Conservation (phyloP, 53 echinoderm and acorn worm genomes). For the Hippasteria phrygiana region DNA sequence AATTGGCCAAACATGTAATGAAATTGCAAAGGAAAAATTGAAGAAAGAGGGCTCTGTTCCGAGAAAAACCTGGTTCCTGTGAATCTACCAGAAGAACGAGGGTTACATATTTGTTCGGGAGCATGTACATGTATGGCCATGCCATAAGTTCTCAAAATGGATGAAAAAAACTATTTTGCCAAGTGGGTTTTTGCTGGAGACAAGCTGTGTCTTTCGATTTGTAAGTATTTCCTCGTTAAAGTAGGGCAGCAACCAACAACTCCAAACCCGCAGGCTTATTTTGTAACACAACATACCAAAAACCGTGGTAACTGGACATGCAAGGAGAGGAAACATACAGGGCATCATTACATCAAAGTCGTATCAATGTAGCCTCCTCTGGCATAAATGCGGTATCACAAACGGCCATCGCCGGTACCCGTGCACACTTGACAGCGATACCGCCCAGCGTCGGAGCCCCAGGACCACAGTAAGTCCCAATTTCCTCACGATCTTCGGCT, state of each 20-base stretch:
- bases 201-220: not conserved
- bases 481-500: slow-evolving; percentile 59
- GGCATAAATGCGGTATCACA: slow-evolving; percentile 60
- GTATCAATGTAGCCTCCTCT: slow-evolving; percentile 50
- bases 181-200: not conserved
- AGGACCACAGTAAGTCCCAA: slow-evolving; percentile 44
- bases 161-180: not conserved
- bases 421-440: slow-evolving; percentile 57
- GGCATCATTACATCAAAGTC: slow-evolving; percentile 63
- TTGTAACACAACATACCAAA: slow-evolving; percentile 53
- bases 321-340: slow-evolving; percentile 52
- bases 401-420: slow-evolving; percentile 51
- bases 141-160: not conserved
- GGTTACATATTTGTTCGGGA: not conserved
- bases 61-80: no score
- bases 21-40: no score
- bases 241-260: slow-evolving; percentile 14
- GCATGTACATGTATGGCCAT: not conserved
- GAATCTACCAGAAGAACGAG: no score
- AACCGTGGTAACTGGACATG: slow-evolving; percentile 28
- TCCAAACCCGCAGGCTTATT: slow-evolving; percentile 40
- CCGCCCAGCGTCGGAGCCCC: slow-evolving; percentile 44
- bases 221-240: slow-evolving; percentile 15
- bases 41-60: no score
- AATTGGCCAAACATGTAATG: no score